Conservation (phyloP, 2,888 invertebrate species). For the Dolichomitus sp. region DNA sequence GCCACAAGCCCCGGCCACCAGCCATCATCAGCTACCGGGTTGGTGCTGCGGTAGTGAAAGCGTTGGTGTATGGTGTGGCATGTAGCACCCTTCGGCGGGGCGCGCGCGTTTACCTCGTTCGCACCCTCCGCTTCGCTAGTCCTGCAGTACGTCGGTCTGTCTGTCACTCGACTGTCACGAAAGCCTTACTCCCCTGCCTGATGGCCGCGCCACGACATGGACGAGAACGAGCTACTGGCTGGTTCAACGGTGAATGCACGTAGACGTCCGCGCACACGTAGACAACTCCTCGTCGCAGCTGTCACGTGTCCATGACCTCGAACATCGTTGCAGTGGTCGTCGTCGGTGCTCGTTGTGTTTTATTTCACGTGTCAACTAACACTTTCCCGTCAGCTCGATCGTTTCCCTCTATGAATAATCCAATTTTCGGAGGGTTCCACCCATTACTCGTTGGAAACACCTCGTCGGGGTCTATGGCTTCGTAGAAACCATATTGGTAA, state of each 20-base stretch:
- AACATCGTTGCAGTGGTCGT: constrained; percentile 13
- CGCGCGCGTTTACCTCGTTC: constrained; percentile 76
- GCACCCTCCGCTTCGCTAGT: constrained; percentile 76
- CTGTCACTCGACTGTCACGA: constrained; percentile 77
- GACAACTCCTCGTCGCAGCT: constrained; percentile 51
- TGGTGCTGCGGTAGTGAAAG: constrained; percentile 32
- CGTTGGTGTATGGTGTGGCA: constrained; percentile 34
- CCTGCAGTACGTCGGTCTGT: constrained; percentile 69
- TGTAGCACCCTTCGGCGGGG: constrained; percentile 74
- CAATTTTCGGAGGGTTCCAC: constrained; percentile 36
- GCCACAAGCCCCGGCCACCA: constrained; percentile 27
- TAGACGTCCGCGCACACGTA: constrained; percentile 30
- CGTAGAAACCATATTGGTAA: constrained; percentile 37
- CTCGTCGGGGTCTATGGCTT: neutral
- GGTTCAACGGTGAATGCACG: constrained; percentile 12
- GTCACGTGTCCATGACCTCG: constrained; percentile 52
- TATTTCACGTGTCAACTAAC: constrained; percentile 51
- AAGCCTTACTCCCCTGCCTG: constrained; percentile 63
- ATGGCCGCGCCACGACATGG: constrained; percentile 37
- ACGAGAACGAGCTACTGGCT: constrained; percentile 50
- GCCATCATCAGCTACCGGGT: constrained; percentile 24
- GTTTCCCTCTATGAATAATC: constrained; percentile 12
- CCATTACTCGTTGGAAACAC: constrained; percentile 8
- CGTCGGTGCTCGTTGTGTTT: constrained; percentile 25
- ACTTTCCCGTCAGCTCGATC: constrained; percentile 8